phyloP scores from a whole-genome alignment of 2,797 vertebrate species.

The Uromys caudimaculatus region DNA sequence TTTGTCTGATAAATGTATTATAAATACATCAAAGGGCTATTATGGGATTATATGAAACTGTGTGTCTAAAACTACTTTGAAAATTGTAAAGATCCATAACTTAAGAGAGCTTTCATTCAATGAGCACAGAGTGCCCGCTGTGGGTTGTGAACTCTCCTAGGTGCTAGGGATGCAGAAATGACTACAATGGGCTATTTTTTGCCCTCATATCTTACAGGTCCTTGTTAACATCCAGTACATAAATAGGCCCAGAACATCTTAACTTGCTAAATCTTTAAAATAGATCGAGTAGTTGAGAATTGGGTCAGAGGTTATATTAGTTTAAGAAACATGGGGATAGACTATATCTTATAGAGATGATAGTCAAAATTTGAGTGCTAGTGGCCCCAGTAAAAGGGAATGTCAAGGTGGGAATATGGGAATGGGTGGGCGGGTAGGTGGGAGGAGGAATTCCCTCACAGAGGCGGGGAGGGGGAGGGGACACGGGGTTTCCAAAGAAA shows the following conservation, averaged over 20 bases:
- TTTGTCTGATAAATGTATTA: constrained; percentile 61
- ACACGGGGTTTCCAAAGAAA: too few species aligned
- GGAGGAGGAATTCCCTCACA: too few species aligned
- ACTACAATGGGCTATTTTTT: constrained; percentile 37
- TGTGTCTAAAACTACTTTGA: constrained; percentile 41
- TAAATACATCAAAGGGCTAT: constrained; percentile 52
- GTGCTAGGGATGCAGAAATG: not conserved
- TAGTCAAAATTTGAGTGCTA: constrained; percentile 38
- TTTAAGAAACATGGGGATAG: constrained; percentile 22
- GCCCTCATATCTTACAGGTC: not conserved
- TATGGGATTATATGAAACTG: constrained; percentile 31
- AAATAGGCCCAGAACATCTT: constrained; percentile 45
- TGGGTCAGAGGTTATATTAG: not conserved
- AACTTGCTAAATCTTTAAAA: constrained; percentile 56
- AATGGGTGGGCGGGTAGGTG: too few species aligned
- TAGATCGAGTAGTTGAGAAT: constrained; percentile 23
- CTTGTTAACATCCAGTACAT: constrained; percentile 4
- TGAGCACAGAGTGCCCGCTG: not conserved
- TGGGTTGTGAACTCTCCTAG: constrained; percentile 25
- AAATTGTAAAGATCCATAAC: constrained; percentile 48
- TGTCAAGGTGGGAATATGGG: too few species aligned
- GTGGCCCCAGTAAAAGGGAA: too few species aligned
- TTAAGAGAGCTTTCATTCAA: constrained; percentile 22
- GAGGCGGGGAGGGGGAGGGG: too few species aligned
- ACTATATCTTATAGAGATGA: not conserved